Evolutionary conservation across 2,113 vertebrate species (phyloP).

Genomic region (Micronycteris hirsuta): DNA sequence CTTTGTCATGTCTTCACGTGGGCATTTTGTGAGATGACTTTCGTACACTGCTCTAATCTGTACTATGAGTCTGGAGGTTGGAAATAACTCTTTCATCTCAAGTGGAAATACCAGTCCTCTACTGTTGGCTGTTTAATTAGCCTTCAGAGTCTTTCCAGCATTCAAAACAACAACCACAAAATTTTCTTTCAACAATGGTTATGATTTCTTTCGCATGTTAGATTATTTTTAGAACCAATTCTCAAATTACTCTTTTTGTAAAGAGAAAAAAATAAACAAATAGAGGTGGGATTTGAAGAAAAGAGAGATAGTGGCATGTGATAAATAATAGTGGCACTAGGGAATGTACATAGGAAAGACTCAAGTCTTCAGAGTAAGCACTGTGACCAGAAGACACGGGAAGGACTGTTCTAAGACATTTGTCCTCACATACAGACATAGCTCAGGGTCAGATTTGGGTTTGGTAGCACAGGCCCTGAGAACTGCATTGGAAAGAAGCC

Average conservation of each 20-base stretch:
- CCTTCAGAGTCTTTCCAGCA: not conserved
- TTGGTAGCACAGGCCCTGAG: not conserved
- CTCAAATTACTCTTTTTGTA: not conserved
- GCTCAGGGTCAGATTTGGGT: not conserved
- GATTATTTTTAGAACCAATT: not conserved
- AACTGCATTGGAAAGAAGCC: not conserved
- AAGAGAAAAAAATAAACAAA: not conserved
- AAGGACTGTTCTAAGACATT: not conserved
- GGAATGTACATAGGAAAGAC: not conserved
- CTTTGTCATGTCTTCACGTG: not conserved
- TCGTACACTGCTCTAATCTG: not conserved
- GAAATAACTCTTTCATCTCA: not conserved
- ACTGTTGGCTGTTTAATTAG: not conserved
- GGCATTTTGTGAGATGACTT: not conserved
- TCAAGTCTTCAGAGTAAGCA: not conserved
- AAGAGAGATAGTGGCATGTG: not conserved
- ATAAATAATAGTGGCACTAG: not conserved
- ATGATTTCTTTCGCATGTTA: not conserved
- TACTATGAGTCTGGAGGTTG: not conserved
- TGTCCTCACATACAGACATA: not conserved
- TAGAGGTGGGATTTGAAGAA: not conserved
- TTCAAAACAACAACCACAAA: not conserved
- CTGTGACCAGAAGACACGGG: too few species aligned
- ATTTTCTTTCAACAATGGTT: not conserved
- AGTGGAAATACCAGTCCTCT: not conserved